Percentiles rank a stretch among this genome's conserved stretches.
Conservation (phyloP, 1,140 invertebrate genomes). For the Drosophila miranda region DNA sequence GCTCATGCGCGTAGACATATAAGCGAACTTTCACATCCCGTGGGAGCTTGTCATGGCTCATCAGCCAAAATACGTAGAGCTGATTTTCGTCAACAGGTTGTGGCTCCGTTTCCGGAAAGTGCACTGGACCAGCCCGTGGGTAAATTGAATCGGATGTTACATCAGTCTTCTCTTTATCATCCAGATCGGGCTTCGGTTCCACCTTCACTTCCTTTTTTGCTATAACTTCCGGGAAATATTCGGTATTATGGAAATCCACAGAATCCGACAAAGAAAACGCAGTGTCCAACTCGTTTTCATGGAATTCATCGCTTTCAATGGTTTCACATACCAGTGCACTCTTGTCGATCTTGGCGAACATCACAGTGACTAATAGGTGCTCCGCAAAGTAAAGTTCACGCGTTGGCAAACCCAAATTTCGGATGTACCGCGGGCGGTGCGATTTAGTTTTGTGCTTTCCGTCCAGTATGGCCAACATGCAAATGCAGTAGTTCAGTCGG, state of each 20-base stretch:
- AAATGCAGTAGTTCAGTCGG: constrained; percentile 5
- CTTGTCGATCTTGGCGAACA: constrained; percentile 14
- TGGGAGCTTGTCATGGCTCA: background rate
- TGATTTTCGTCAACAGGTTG: background rate
- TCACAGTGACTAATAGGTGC: constrained; percentile 11
- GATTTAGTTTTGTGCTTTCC: background rate
- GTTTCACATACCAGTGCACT: background rate
- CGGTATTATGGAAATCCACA: no score
- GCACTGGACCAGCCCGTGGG: no score
- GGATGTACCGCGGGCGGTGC: background rate
- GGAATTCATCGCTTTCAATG: no score
- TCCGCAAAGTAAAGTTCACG: constrained; percentile 12
- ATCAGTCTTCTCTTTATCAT: background rate
- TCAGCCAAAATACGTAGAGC: constrained; percentile 28
- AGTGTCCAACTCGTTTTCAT: no score
- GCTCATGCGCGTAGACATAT: constrained; percentile 4
- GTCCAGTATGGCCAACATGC: constrained; percentile 5
- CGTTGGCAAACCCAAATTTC: constrained; percentile 5
- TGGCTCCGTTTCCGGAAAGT: no score
- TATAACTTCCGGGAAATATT: no score
- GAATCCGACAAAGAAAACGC: no score
- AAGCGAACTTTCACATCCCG: background rate
- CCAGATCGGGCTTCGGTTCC: no score
- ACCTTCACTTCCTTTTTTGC: no score
- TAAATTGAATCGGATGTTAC: background rate